Percentiles rank a stretch among this genome's conserved stretches.
phyloP scores from a whole-genome alignment of 1,140 invertebrate species.

The Charaxes varanes region DNA sequence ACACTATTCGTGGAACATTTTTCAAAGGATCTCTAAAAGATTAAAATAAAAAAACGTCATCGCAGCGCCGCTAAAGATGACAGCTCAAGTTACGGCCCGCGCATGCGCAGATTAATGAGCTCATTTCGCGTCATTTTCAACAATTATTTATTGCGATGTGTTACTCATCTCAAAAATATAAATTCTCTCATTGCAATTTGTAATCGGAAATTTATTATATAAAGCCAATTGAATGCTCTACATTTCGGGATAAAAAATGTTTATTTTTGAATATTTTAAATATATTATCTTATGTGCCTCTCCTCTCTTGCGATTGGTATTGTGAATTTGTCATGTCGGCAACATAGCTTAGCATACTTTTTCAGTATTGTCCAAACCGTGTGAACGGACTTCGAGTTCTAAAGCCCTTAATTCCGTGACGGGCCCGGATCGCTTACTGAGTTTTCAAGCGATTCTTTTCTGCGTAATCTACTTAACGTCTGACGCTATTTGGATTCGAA shows the following conservation, averaged over 20 bases:
- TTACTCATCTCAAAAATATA: slow-evolving; percentile 5
- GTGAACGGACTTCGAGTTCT: slow-evolving; percentile 3
- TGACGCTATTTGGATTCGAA: slow-evolving; percentile 18
- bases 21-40: slow-evolving; percentile 22
- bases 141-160: slow-evolving; percentile 35
- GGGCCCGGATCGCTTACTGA: slow-evolving; percentile 12
- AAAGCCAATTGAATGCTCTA: not conserved
- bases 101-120: slow-evolving; percentile 45
- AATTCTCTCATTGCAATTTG: slow-evolving; percentile 3
- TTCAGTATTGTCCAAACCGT: not conserved
- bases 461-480: slow-evolving; percentile 8
- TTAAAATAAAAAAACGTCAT: slow-evolving; percentile 28
- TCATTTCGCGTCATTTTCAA: slow-evolving; percentile 42
- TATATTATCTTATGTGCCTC: too few relatives aligned
- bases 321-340: too few relatives aligned
- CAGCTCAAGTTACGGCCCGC: slow-evolving; percentile 39
- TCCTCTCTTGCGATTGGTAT: too few relatives aligned
- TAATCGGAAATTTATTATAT: slow-evolving; percentile 4
- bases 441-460: slow-evolving; percentile 28
- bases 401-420: slow-evolving; percentile 14
- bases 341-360: too few relatives aligned
- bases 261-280: not conserved
- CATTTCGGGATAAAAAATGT: not conserved
- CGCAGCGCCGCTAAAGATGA: slow-evolving; percentile 35
- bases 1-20: not conserved